These are phyloP conservation scores for roundworm (Caenorhabditis elegans) DNA, from an alignment of 1,140 invertebrate species.

Conservation along the genomic window DNA sequence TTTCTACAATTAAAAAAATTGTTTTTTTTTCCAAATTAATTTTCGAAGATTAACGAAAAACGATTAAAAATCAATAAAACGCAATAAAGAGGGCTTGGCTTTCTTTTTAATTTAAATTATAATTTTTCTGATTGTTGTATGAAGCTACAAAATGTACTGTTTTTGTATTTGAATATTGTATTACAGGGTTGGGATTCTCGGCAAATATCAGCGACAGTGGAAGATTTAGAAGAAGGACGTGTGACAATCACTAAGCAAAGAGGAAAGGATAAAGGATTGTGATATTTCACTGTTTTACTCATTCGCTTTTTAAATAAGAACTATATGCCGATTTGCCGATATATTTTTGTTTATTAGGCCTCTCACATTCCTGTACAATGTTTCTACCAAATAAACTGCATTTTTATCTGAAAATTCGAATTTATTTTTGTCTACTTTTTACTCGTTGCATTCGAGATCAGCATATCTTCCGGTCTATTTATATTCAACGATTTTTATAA, in stretches of 20 bases:
- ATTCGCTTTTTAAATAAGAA: too few relatives aligned
- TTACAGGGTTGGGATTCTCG: not conserved
- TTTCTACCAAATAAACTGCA: not conserved
- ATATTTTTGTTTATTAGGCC: not conserved
- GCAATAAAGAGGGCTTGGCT: too few relatives aligned
- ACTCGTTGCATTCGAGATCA: not conserved
- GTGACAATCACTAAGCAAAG: not conserved
- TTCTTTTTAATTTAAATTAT: too few relatives aligned
- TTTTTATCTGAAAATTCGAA: not conserved
- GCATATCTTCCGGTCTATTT: too few relatives aligned
- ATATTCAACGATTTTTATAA: too few relatives aligned
- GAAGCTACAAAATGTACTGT: too few relatives aligned
- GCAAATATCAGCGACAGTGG: not conserved
- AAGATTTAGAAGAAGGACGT: constrained; percentile 1
- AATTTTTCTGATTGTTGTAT: too few relatives aligned
- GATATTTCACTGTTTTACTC: not conserved
- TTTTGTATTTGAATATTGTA: not conserved
- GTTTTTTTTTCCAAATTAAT: too few relatives aligned
- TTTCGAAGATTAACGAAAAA: too few relatives aligned
- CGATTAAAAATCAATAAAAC: too few relatives aligned
- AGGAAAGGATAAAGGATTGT: not conserved
- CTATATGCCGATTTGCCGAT: not conserved
- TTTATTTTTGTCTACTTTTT: not conserved
- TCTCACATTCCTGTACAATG: not conserved
- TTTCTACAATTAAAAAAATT: too few relatives aligned